Conservation (phyloP, 2,113 vertebrate genomes). For the Brienomyrus brachyistius region DNA sequence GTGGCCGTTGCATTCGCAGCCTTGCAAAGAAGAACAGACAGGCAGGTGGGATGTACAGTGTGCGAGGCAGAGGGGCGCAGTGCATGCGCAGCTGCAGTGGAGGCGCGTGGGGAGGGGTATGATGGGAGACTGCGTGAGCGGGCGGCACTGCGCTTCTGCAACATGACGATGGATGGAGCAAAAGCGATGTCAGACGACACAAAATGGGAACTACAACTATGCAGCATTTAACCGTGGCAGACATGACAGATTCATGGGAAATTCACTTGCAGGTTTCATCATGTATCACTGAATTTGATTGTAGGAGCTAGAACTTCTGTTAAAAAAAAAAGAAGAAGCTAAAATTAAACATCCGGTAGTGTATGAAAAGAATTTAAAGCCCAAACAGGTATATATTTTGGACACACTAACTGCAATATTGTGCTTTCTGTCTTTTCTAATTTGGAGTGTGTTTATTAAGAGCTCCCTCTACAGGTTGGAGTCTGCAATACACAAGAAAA, state of each 20-base stretch:
- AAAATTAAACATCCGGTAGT: neutral
- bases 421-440: neutral
- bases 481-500: neutral
- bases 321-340: neutral
- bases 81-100: constrained; percentile 63
- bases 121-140: neutral
- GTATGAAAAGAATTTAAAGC: neutral
- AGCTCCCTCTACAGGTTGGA: neutral
- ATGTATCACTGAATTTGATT: neutral
- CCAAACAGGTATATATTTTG: neutral
- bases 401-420: neutral
- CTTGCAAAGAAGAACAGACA: constrained; percentile 87
- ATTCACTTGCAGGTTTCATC: neutral
- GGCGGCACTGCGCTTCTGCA: neutral
- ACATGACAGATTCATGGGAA: neutral
- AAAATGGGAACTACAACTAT: neutral
- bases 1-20: constrained; percentile 98
- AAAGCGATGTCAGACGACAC: neutral
- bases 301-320: neutral
- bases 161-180: neutral
- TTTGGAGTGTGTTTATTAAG: neutral
- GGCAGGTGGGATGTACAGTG: constrained; percentile 63
- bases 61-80: constrained; percentile 56
- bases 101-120: constrained; percentile 31
- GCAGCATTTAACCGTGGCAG: constrained; percentile 10